A percentile compares a stretch with the other conserved stretches of the same genome.
phyloP scores from a whole-genome alignment of 2,888 invertebrate genomes.

The Scelioninae gen. 2 region DNA sequence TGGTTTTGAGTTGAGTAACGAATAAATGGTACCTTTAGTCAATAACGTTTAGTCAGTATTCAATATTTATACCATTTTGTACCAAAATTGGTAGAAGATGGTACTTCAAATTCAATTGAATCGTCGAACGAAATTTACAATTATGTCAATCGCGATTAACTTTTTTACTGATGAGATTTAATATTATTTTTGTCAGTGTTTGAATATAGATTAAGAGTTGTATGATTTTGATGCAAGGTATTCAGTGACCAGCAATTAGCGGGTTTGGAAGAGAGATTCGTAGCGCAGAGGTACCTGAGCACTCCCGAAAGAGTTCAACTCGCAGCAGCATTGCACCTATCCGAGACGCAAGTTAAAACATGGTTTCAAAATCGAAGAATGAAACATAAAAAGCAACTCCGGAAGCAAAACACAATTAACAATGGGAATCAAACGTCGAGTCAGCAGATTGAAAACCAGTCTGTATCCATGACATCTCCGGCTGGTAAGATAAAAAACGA shows the following conservation, averaged over 20 bases:
- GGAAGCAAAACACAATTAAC: conserved; percentile 79
- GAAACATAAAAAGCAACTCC: conserved; percentile 95
- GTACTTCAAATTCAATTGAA: no score
- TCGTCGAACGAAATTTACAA: no score
- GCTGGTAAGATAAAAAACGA: conserved; percentile 49
- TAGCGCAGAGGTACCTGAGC: conserved; percentile 94
- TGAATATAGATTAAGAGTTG: not conserved
- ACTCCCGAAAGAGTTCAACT: conserved; percentile 97
- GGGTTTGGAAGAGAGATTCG: conserved; percentile 96
- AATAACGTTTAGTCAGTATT: no score
- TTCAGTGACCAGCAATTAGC: conserved; percentile 87
- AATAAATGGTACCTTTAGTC: no score
- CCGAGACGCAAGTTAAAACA: conserved; percentile 97
- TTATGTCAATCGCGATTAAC: no score
- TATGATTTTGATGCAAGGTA: conserved; percentile 63
- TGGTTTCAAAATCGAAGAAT: conserved; percentile 99
- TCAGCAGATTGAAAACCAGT: conserved; percentile 67
- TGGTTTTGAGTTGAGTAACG: no score
- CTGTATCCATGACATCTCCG: conserved; percentile 68
- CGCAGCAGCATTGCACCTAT: conserved; percentile 92
- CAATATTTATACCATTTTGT: no score
- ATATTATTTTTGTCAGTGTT: no score
- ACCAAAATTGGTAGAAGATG: no score
- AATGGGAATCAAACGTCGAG: conserved; percentile 63
- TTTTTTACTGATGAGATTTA: no score